Conservation (phyloP, 2,113 vertebrate species). For the Gnathonemus echidnorhynchus region DNA sequence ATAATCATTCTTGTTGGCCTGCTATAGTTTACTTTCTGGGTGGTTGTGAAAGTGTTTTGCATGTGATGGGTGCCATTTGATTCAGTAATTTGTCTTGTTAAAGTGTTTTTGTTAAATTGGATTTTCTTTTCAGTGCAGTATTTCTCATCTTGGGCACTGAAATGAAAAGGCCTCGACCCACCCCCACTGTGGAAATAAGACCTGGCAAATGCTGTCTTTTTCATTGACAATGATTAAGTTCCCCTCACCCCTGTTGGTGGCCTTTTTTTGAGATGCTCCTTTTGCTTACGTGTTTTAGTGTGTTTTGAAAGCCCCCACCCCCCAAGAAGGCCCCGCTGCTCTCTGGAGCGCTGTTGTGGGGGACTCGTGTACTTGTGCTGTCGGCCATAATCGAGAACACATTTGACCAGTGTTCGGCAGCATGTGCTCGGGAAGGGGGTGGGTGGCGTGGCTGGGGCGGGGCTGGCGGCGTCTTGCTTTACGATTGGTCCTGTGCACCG, state of each 20-base stretch:
- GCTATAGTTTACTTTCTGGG: not conserved
- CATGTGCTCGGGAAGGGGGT: not conserved
- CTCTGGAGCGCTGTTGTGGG: not conserved
- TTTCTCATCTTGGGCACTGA: not conserved
- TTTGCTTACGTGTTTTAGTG: not conserved
- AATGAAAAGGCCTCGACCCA: not conserved
- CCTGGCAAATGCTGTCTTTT: not conserved
- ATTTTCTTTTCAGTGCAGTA: not conserved
- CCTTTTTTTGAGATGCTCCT: not conserved
- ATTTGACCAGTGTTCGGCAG: not conserved
- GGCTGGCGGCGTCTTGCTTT: not conserved
- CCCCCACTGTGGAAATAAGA: constrained; percentile 3
- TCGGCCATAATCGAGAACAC: constrained; percentile 1
- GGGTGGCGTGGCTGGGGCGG: not conserved
- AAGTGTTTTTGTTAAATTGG: not conserved
- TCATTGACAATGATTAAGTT: not conserved
- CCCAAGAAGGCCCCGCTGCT: not conserved
- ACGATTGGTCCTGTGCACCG: not conserved
- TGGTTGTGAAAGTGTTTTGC: not conserved
- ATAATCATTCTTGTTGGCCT: not conserved
- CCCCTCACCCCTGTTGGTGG: not conserved
- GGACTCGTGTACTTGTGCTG: not conserved
- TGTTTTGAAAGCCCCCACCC: not conserved
- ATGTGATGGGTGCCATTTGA: not conserved
- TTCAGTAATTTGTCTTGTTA: not conserved